phyloP scores from a whole-genome alignment of 1,140 invertebrate genomes.

The Drosophila willistoni region DNA sequence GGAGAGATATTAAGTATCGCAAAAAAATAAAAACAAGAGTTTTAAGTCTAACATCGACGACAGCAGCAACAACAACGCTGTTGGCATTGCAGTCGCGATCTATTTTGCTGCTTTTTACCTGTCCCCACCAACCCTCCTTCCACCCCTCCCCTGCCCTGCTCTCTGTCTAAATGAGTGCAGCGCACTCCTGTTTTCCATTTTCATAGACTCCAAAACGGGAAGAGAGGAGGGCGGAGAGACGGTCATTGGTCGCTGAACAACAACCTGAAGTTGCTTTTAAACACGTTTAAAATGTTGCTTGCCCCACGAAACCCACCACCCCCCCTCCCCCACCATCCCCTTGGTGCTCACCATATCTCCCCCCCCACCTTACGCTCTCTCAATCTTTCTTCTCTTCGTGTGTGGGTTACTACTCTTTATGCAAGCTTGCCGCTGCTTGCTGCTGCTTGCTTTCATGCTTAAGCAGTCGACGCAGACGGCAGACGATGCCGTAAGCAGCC shows the following conservation, averaged over 20 bases:
- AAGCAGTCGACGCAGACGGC: slow-evolving; percentile 40
- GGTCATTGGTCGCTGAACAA: slow-evolving; percentile 35
- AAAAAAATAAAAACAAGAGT: slow-evolving; percentile 25
- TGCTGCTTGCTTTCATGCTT: slow-evolving; percentile 44
- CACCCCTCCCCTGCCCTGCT: neutral
- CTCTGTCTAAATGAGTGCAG: neutral
- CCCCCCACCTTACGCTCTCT: neutral
- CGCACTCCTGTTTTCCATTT: slow-evolving; percentile 19
- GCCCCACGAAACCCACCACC: neutral
- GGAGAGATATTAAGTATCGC: neutral
- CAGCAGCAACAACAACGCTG: slow-evolving; percentile 11
- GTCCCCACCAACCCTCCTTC: slow-evolving; percentile 2
- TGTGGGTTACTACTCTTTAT: slow-evolving; percentile 71
- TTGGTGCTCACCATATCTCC: too few species aligned
- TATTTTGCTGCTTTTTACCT: slow-evolving; percentile 42
- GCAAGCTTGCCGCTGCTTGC: slow-evolving; percentile 55
- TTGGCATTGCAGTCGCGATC: slow-evolving; percentile 41
- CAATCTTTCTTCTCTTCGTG: slow-evolving; percentile 11
- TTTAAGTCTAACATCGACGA: neutral
- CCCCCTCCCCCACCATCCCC: neutral
- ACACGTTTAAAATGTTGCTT: slow-evolving; percentile 53
- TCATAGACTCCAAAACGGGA: neutral
- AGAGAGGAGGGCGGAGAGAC: neutral
- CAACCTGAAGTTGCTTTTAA: slow-evolving; percentile 64
- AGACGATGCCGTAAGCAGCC: slow-evolving; percentile 70